Evolutionary conservation across 2,888 invertebrate genomes (phyloP), one percentile per base, ranked within the genome.

Genomic region (Diarsia mendica): DNA sequence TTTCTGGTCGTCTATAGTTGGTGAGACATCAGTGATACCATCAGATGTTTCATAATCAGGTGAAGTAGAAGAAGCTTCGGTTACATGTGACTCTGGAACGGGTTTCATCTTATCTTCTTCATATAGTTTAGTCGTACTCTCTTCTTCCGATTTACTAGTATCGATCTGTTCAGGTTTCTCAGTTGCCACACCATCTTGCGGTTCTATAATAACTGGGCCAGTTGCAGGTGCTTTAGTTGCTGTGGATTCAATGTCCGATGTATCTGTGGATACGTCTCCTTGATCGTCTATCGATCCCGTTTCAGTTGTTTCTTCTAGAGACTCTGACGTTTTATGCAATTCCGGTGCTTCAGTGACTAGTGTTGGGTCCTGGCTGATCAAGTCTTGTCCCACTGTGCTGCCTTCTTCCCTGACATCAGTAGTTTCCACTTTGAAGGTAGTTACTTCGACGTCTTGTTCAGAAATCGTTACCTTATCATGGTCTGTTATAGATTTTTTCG

Each of bases 211-310:
- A 15, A 55, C 46, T 51, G 69, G 33, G 39, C 39, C 64, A 48
- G 51, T 23, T 58, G 18, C 71, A 44, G 85, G 70, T 55, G 49
- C 46, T 72, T 78, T 79, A 33, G 83, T 85, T 9, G 81, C 75
- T 70, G 75, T 72, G 49, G 77, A 69, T 78, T 79, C 78, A 67
- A 75, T 74, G 75, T 84, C 82, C 39, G 87, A 67, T 18, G 51
- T 63, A 71, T 79, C 80, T 39, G 86, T 87, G n/a, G 81, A 78
- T 74, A 73, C 70, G 68, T 80, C 84, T 70, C 71, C 64, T 67
- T 83, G 72, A 79, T 86, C 81, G 13, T 80, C 82, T 23, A 79
- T 79, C 44, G 72, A 70, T 74, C 51, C 75, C 61, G 44, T 53
- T 74, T 80, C 79, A 67, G 74, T 75, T 2, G 61, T n/a, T 78